phyloP scores from a whole-genome alignment of 2,113 vertebrate species.

The Leucoraja erinaceus region DNA sequence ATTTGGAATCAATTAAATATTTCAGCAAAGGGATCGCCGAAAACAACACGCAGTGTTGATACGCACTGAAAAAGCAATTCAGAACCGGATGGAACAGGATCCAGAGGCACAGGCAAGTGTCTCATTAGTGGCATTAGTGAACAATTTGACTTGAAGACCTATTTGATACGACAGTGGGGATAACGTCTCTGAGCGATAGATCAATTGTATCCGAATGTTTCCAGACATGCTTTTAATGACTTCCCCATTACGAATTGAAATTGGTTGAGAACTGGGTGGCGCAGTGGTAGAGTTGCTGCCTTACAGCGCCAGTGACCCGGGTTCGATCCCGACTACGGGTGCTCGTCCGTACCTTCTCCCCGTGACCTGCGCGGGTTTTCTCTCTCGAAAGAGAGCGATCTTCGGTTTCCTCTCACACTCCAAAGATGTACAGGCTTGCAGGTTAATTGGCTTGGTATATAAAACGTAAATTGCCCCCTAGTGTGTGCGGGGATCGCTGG shows the following conservation, averaged over 20 bases:
- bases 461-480: too few relatives aligned
- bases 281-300: too few relatives aligned
- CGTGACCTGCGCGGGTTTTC: too few relatives aligned
- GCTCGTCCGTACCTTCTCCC: too few relatives aligned
- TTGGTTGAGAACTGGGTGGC: background rate
- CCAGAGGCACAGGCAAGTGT: background rate
- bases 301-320: too few relatives aligned
- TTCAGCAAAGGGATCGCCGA: background rate
- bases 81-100: slow-evolving; percentile 14
- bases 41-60: background rate
- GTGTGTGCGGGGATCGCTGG: too few relatives aligned
- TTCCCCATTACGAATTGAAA: background rate
- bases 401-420: too few relatives aligned
- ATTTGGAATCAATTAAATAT: background rate
- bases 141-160: background rate
- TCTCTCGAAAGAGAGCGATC: too few relatives aligned
- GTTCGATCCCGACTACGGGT: too few relatives aligned
- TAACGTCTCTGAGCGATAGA: background rate
- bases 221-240: background rate
- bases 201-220: background rate
- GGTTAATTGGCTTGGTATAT: too few relatives aligned
- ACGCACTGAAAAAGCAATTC: background rate
- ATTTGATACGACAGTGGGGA: background rate
- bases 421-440: too few relatives aligned
- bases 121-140: background rate